Percentiles rank a stretch among this genome's conserved stretches.
Evolutionary conservation across 2,888 invertebrate species (phyloP).

Genomic region (Dicyrtoma fusca): DNA sequence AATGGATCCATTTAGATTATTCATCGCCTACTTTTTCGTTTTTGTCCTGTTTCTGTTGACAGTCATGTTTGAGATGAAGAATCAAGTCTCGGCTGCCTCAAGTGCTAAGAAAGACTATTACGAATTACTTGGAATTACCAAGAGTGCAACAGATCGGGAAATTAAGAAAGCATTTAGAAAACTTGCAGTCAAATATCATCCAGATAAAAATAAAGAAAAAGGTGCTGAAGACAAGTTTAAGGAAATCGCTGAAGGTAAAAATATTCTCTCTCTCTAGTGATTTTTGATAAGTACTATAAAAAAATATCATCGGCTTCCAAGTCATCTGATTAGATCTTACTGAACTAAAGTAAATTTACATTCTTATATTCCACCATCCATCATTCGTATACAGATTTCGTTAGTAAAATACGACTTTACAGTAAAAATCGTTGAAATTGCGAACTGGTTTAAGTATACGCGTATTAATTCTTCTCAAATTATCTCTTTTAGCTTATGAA

Average conservation of each 20-base stretch:
- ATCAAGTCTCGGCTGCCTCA: constrained; percentile 20
- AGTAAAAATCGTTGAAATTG: too few species aligned
- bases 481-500: constrained; percentile 62
- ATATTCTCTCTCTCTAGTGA: too few species aligned
- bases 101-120: constrained; percentile 60
- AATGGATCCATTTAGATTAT: constrained; percentile 11
- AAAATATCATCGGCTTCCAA: background rate
- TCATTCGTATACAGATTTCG: too few species aligned
- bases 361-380: too few species aligned
- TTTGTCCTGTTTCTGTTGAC: background rate
- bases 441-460: too few species aligned
- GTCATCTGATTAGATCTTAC: background rate
- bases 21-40: constrained; percentile 6
- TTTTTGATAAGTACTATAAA: background rate
- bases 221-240: constrained; percentile 63
- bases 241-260: constrained; percentile 63
- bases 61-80: constrained; percentile 3
- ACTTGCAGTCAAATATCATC: constrained; percentile 63
- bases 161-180: constrained; percentile 64
- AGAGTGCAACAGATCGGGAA: constrained; percentile 61
- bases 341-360: background rate
- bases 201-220: constrained; percentile 63
- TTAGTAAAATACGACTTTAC: too few species aligned
- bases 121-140: constrained; percentile 61
- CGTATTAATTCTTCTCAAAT: too few species aligned